phyloP scores from a whole-genome alignment of 2,113 vertebrate genomes.

The Ornithorhynchus anatinus region DNA sequence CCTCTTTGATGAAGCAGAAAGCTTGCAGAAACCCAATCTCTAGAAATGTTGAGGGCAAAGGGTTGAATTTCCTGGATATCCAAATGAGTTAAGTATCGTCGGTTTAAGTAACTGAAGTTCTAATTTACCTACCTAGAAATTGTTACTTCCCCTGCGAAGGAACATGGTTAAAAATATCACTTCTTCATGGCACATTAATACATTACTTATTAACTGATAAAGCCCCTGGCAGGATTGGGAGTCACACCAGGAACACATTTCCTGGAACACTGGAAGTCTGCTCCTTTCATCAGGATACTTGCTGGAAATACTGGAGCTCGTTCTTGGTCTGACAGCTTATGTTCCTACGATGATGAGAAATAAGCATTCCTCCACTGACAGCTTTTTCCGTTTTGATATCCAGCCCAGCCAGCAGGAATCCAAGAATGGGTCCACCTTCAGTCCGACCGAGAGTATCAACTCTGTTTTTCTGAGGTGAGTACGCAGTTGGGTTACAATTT shows the following conservation, averaged over 20 bases:
- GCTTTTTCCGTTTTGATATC: slow-evolving; percentile 34
- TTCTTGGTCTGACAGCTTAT: not conserved
- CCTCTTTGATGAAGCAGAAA: too few relatives aligned
- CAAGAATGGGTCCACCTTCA: not conserved
- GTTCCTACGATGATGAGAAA: slow-evolving; percentile 50
- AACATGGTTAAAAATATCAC: slow-evolving; percentile 29
- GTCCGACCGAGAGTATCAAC: slow-evolving; percentile 45
- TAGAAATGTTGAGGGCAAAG: too few relatives aligned
- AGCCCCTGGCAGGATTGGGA: slow-evolving; percentile 25
- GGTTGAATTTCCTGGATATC: not conserved
- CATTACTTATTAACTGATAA: slow-evolving; percentile 75
- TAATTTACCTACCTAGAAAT: too few relatives aligned
- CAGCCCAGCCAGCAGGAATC: slow-evolving; percentile 1
- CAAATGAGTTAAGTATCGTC: too few relatives aligned
- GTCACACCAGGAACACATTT: slow-evolving; percentile 42
- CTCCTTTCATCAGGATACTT: accelerated
- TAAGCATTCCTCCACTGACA: slow-evolving; percentile 40
- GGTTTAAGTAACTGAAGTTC: too few relatives aligned
- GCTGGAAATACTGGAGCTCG: not conserved
- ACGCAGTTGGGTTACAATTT: too few relatives aligned
- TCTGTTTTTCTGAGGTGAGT: slow-evolving; percentile 70
- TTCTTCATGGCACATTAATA: slow-evolving; percentile 19
- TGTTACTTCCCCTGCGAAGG: slow-evolving; percentile 19
- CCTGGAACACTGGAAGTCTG: slow-evolving; percentile 15
- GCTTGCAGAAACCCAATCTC: too few relatives aligned